These are phyloP conservation scores for Artibeus lituratus DNA, from an alignment of 2,797 vertebrate species.

Conservation along the genomic window DNA sequence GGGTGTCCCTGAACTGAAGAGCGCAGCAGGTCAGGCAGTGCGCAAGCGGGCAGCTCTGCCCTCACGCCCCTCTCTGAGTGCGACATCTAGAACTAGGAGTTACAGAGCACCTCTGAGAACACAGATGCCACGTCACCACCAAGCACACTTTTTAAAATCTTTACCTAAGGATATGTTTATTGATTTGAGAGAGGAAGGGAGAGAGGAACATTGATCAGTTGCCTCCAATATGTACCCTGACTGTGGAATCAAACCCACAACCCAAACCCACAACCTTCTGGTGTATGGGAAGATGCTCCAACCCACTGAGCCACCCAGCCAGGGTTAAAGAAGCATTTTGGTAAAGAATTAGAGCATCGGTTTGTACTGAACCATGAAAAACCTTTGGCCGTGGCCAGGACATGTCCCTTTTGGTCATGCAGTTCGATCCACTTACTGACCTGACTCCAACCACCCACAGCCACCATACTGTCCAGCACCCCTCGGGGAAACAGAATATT, in stretches of 20 bases:
- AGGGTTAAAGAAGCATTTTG: background rate
- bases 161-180: background rate
- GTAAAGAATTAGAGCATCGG: background rate
- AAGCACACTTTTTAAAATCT: background rate
- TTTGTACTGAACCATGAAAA: background rate
- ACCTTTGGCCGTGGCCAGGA: background rate
- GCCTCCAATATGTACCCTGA: background rate
- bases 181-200: background rate
- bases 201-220: background rate
- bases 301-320: background rate
- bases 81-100: background rate
- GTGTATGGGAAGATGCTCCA: background rate
- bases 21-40: too few species aligned
- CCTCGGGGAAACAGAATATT: background rate
- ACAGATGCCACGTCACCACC: background rate
- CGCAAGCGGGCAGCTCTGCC: background rate
- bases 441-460: too few species aligned
- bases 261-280: background rate
- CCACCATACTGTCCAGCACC: background rate
- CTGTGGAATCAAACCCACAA: background rate
- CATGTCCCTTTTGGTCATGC: background rate
- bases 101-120: background rate
- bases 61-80: background rate
- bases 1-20: background rate
- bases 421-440: too few species aligned